Conservation (phyloP, 2,113 vertebrate genomes). For the Passer domesticus region DNA sequence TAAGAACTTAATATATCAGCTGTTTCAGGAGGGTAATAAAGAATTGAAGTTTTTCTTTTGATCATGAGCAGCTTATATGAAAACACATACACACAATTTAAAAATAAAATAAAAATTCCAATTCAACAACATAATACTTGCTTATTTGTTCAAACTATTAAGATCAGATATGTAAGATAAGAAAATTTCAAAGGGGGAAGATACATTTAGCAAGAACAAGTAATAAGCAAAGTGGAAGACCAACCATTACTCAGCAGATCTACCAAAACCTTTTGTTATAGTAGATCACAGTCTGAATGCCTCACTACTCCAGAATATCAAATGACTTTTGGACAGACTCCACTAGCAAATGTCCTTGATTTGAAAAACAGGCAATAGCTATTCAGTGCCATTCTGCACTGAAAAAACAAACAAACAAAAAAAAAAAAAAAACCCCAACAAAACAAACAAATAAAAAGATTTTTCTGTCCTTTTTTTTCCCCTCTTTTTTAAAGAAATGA, state of each 20-base stretch:
- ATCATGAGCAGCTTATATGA: not conserved
- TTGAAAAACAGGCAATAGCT: not conserved
- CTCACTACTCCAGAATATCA: not conserved
- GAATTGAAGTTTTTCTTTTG: not conserved
- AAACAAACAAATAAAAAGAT: not conserved
- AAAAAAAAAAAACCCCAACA: too few relatives aligned
- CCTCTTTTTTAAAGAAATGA: not conserved
- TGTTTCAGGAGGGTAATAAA: not conserved
- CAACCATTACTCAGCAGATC: not conserved
- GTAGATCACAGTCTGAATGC: not conserved
- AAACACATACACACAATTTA: not conserved
- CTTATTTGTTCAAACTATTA: not conserved
- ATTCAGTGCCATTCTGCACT: not conserved
- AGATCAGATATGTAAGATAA: not conserved
- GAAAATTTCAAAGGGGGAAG: not conserved
- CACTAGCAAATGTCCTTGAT: not conserved
- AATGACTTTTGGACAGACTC: not conserved
- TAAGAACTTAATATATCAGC: not conserved
- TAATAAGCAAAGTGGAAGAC: not conserved
- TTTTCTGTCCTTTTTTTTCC: not conserved
- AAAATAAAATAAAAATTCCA: not conserved
- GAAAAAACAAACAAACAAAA: not conserved
- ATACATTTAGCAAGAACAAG: not conserved
- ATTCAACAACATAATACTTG: fast-evolving
- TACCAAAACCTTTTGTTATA: not conserved